These are phyloP conservation scores for Drosophila crucigera DNA, from an alignment of 2,888 invertebrate genomes.

Conservation along the genomic window DNA sequence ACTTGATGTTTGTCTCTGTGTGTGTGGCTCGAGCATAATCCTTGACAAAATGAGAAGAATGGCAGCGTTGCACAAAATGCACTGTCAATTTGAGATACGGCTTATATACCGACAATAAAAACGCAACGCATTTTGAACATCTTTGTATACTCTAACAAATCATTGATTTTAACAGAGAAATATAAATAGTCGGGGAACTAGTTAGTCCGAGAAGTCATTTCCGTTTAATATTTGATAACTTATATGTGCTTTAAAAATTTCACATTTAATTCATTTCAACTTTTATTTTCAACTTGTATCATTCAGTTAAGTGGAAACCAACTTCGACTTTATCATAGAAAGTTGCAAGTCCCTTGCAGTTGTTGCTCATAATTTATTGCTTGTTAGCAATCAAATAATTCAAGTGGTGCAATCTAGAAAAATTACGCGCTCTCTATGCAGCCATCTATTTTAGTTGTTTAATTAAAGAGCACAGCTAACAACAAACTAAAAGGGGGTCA, in stretches of 20 bases:
- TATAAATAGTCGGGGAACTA: not conserved
- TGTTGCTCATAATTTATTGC: slow-evolving; percentile 61
- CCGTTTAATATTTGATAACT: not conserved
- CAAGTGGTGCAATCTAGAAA: slow-evolving; percentile 70
- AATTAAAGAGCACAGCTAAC: slow-evolving; percentile 61
- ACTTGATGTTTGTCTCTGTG: slow-evolving; percentile 47
- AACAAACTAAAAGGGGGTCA: not conserved
- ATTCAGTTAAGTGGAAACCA: not conserved
- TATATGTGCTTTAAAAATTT: not conserved
- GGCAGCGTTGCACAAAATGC: slow-evolving; percentile 53
- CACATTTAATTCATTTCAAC: not conserved
- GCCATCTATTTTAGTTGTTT: slow-evolving; percentile 69
- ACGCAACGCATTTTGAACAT: slow-evolving; percentile 34
- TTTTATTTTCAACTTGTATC: not conserved
- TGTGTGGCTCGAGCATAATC: slow-evolving; percentile 18
- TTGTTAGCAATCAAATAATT: slow-evolving; percentile 65
- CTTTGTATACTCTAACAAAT: slow-evolving; percentile 32
- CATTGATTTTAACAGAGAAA: not conserved
- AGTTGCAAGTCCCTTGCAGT: not conserved
- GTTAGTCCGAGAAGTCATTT: not conserved
- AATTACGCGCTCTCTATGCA: slow-evolving; percentile 60
- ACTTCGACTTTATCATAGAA: slow-evolving; percentile 5
- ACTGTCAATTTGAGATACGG: slow-evolving; percentile 57
- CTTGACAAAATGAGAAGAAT: slow-evolving; percentile 20
- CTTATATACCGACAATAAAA: slow-evolving; percentile 36